These are phyloP conservation scores for Ernsta delagoae DNA, from an alignment of 2,888 invertebrate species.

Conservation along the genomic window DNA sequence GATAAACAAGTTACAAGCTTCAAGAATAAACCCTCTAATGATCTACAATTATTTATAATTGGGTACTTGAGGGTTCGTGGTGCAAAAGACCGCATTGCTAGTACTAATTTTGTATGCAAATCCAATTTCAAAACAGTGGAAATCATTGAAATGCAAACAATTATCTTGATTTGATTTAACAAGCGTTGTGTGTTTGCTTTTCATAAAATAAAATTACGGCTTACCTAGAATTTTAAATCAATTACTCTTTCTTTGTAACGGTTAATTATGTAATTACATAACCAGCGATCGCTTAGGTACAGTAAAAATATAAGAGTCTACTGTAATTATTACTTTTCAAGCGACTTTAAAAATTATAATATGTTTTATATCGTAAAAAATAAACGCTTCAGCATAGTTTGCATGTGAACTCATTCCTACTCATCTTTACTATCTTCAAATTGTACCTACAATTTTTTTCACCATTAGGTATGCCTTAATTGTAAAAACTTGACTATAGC, in stretches of 20 bases:
- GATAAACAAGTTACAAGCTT: conserved; percentile 65
- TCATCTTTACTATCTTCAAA: too few relatives aligned
- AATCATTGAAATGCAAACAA: conserved; percentile 42
- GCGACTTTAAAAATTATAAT: too few relatives aligned
- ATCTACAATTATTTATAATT: conserved; percentile 70
- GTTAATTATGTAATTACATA: too few relatives aligned
- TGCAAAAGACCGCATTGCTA: conserved; percentile 44
- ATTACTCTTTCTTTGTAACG: background rate
- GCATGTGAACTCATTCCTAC: too few relatives aligned
- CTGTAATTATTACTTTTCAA: too few relatives aligned
- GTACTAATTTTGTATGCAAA: conserved; percentile 51
- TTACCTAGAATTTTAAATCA: background rate
- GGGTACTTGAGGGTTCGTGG: conserved; percentile 57
- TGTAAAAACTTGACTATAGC: too few relatives aligned
- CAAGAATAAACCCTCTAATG: conserved; percentile 67
- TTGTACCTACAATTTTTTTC: too few relatives aligned
- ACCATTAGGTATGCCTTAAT: background rate
- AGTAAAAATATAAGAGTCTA: too few relatives aligned
- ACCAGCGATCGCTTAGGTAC: too few relatives aligned
- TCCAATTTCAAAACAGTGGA: conserved; percentile 37
- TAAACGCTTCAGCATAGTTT: too few relatives aligned
- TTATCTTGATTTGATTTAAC: conserved; percentile 17
- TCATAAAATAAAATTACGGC: conserved; percentile 1
- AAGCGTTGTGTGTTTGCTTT: conserved; percentile 13
- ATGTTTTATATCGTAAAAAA: too few relatives aligned